Percentiles rank a stretch among this genome's conserved stretches.
Conservation (phyloP, 2,797 vertebrate species). For the Fundulus diaphanus region DNA sequence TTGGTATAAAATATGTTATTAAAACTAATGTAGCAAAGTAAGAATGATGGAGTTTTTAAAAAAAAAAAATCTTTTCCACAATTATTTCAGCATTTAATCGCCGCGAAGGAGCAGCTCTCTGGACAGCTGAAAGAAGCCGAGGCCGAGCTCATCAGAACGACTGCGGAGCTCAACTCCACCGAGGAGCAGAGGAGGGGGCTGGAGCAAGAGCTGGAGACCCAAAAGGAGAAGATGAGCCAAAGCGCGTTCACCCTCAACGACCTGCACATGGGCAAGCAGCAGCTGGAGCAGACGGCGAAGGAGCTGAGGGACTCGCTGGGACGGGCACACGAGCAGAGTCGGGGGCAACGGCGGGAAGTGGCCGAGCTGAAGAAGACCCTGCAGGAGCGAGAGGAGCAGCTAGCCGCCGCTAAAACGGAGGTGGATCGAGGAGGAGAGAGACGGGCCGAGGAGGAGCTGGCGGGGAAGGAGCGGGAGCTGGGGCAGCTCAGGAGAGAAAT, state of each 20-base stretch:
- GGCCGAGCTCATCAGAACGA: constrained; percentile 71
- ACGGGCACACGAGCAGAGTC: constrained; percentile 78
- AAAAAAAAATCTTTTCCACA: not conserved
- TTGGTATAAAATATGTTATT: not conserved
- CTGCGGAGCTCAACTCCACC: constrained; percentile 79
- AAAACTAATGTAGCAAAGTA: not conserved
- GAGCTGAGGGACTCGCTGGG: constrained; percentile 85
- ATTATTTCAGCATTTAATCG: constrained; percentile 89
- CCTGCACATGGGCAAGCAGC: constrained; percentile 86
- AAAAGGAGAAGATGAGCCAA: constrained; percentile 85
- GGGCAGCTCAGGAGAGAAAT: constrained; percentile 80
- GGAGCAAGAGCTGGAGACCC: constrained; percentile 79
- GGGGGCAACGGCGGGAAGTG: constrained; percentile 77
- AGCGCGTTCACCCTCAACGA: constrained; percentile 87
- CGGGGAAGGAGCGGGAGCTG: constrained; percentile 81
- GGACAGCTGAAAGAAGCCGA: constrained; percentile 85
- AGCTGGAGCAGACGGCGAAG: constrained; percentile 83
- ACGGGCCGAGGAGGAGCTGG: constrained; percentile 62
- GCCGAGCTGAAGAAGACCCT: constrained; percentile 79
- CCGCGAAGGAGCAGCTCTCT: constrained; percentile 89
- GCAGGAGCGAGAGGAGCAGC: constrained; percentile 81
- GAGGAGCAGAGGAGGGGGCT: constrained; percentile 81
- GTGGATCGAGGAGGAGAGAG: constrained; percentile 60
- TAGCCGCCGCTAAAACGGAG: constrained; percentile 70
- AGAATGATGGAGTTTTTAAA: too few relatives aligned